A percentile compares a stretch with the other conserved stretches of the same genome.
Conservation (phyloP, 2,888 invertebrate genomes). For the Lacanobia wlatinum region DNA sequence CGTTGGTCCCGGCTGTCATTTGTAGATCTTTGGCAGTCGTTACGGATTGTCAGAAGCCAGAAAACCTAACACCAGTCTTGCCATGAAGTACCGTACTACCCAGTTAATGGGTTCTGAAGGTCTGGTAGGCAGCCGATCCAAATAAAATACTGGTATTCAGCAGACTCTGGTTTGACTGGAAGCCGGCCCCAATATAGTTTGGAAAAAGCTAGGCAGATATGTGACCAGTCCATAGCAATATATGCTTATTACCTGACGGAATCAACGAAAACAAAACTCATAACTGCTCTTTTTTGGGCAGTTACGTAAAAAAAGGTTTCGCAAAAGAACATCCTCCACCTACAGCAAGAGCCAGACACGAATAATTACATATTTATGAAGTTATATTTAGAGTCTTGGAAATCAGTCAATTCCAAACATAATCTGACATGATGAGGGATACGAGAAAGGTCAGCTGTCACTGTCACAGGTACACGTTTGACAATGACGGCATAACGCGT, state of each 20-base stretch:
- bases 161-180: no score
- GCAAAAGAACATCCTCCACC: neutral
- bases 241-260: neutral
- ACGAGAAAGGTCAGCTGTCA: conserved; percentile 36
- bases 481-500: conserved; percentile 21
- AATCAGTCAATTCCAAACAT: conserved; percentile 16
- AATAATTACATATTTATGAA: conserved; percentile 30
- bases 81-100: no score
- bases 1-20: no score
- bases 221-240: no score
- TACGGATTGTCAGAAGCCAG: no score
- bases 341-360: neutral
- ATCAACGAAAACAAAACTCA: neutral
- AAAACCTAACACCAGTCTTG: no score
- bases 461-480: conserved; percentile 30
- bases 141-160: no score
- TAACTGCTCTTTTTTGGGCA: neutral
- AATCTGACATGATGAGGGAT: conserved; percentile 42
- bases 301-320: neutral
- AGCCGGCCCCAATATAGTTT: no score
- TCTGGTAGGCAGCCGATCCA: no score
- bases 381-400: conserved; percentile 27
- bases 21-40: no score
- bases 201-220: no score
- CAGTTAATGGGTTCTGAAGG: no score